Evolutionary conservation across 2,797 vertebrate genomes (phyloP), one percentile per base, ranked within the genome.

Genomic region (Poeciliopsis gracilis): DNA sequence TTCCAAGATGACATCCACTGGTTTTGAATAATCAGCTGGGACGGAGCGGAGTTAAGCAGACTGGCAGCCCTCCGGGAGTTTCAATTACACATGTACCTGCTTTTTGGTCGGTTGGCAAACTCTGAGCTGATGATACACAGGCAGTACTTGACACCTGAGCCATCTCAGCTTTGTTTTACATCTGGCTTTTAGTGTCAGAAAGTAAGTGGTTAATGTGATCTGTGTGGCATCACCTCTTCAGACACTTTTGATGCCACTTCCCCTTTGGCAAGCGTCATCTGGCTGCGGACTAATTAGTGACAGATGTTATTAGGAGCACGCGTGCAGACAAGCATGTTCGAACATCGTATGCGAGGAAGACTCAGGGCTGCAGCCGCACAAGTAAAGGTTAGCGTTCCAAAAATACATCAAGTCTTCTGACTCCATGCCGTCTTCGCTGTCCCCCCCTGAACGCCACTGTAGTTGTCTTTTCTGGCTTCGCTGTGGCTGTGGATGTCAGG

Each of bases 331-430:
- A 45, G 84, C 51, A 9, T 72, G 51, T 67, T 76, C 72, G 36
- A 80, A 82, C 66, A 25, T 51, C 2, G 49, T 75, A 74, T 75
- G 57, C 41, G 72, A 51, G 75, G 71, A 28, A 75, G 76, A 84
- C 71, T 77, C 15, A 77, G 55, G 88, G 89, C 86, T 79, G 78
- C 78, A 89, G 90, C 81, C 77, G 81, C 80, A 59, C 71, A 90
- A 84, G 91, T 91, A 93, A 95, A 93, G 93, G 93, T 94, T 93
- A 93, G 87, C 80, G 0, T 92, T 94, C 88, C 88, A 91, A 88
- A 94, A 94, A 92, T 90, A 92, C 85, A 86, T 86, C 84, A 80
- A 84, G 23, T 92, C 84, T 82, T 79, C 87, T 82, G 86, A 87
- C 81, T 89, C 55, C 46, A 85, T 86, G 74, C 76, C 78, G 81